These are phyloP conservation scores for Lobophora halterata DNA, from an alignment of 2,888 invertebrate genomes.

Conservation along the genomic window DNA sequence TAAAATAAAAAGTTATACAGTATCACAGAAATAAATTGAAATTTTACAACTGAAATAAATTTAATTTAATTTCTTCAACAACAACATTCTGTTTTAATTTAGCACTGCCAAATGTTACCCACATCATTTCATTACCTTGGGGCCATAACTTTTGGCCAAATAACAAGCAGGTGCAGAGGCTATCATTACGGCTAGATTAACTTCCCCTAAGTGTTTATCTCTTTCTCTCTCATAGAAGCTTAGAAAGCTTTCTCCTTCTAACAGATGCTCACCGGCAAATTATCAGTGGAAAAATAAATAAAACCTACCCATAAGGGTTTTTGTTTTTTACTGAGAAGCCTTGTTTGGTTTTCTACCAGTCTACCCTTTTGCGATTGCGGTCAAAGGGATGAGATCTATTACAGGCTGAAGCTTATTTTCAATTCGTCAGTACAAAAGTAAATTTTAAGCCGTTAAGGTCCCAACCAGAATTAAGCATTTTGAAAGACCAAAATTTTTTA, in stretches of 20 bases:
- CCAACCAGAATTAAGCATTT: slow-evolving; percentile 7
- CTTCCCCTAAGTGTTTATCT: slow-evolving; percentile 47
- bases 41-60: background rate
- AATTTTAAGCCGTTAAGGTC: slow-evolving; percentile 11
- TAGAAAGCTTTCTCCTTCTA: slow-evolving; percentile 29
- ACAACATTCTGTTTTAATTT: slow-evolving; percentile 17
- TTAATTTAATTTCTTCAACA: background rate
- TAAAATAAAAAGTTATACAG: no score
- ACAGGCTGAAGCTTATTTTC: slow-evolving; percentile 13
- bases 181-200: slow-evolving; percentile 67
- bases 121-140: slow-evolving; percentile 43
- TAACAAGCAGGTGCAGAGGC: slow-evolving; percentile 66
- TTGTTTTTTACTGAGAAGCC: slow-evolving; percentile 44
- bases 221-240: slow-evolving; percentile 31
- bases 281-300: slow-evolving; percentile 35
- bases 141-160: slow-evolving; percentile 55
- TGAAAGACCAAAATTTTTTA: no score
- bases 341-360: slow-evolving; percentile 44
- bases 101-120: slow-evolving; percentile 25
- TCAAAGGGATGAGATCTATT: slow-evolving; percentile 30
- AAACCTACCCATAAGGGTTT: slow-evolving; percentile 24
- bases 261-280: slow-evolving; percentile 37
- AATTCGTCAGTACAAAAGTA: slow-evolving; percentile 11
- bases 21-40: background rate
- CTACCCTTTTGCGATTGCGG: slow-evolving; percentile 39